Percentiles rank a stretch among this genome's conserved stretches.
phyloP scores from a whole-genome alignment of 2,888 invertebrate species.

The Taenaris catops region DNA sequence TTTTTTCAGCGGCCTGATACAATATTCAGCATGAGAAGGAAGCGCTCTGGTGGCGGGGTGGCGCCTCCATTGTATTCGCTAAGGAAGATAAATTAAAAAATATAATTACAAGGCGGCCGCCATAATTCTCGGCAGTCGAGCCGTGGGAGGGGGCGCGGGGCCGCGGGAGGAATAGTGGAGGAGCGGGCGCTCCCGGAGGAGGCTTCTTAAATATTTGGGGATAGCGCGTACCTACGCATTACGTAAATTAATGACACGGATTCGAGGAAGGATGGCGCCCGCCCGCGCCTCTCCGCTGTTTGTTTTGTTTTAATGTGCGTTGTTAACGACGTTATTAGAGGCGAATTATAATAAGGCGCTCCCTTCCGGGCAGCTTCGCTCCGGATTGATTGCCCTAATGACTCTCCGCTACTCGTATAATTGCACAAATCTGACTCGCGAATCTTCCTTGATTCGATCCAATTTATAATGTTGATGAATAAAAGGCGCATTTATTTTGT shows the following conservation, averaged over 20 bases:
- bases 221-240: conserved; percentile 81
- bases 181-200: conserved; percentile 76
- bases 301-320: conserved; percentile 78
- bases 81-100: conserved; percentile 87
- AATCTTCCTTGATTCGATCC: conserved; percentile 41
- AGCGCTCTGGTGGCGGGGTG: conserved; percentile 77
- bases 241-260: conserved; percentile 81
- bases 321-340: conserved; percentile 78
- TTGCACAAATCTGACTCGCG: conserved; percentile 63
- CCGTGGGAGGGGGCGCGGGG: conserved; percentile 48
- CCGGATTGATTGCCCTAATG: conserved; percentile 68
- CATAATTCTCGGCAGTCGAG: conserved; percentile 80
- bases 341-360: conserved; percentile 61
- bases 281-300: conserved; percentile 59
- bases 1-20: conserved; percentile 79
- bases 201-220: conserved; percentile 81
- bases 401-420: conserved; percentile 67
- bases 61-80: conserved; percentile 81
- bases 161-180: conserved; percentile 64
- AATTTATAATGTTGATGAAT: conserved; percentile 40
- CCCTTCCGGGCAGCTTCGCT: conserved; percentile 30
- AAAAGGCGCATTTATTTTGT: conserved; percentile 5
- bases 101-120: conserved; percentile 84
- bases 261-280: conserved; percentile 79
- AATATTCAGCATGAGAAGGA: conserved; percentile 80